Conservation (phyloP, 1,140 invertebrate species). For the Copidosoma floridanum region DNA sequence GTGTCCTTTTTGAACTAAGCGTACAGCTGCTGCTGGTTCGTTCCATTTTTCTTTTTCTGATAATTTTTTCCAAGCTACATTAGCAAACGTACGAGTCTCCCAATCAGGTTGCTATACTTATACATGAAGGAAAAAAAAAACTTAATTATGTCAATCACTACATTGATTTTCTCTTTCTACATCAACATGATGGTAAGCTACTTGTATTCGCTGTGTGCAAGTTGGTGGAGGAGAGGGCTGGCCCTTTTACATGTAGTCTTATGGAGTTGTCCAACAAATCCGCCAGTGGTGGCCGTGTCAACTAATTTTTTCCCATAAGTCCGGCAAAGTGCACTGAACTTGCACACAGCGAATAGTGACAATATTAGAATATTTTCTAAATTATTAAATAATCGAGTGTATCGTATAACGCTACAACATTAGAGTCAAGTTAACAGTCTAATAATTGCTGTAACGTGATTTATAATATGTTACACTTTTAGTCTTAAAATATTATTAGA, state of each 20-base stretch:
- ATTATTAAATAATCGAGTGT: no score
- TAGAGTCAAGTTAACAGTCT: no score
- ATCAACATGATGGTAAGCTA: slow-evolving; percentile 35
- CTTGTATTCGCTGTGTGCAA: slow-evolving; percentile 39
- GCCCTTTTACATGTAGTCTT: no score
- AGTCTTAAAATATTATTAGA: no score
- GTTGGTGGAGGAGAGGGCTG: no score
- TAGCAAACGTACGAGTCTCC: slow-evolving; percentile 16
- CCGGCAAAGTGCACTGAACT: slow-evolving; percentile 44
- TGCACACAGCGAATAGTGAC: slow-evolving; percentile 45
- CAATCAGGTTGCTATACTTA: slow-evolving; percentile 19
- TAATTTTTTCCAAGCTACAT: slow-evolving; percentile 15
- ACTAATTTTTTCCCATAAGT: slow-evolving; percentile 43
- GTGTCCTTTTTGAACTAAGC: slow-evolving; percentile 16
- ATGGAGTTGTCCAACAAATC: no score
- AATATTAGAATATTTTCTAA: no score
- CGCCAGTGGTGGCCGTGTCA: no score
- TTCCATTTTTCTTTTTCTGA: slow-evolving; percentile 24
- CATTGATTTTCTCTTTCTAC: slow-evolving; percentile 36
- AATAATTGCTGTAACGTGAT: no score
- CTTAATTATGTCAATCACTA: slow-evolving; percentile 17
- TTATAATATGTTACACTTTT: no score
- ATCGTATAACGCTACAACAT: no score
- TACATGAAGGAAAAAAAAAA: slow-evolving; percentile 42
- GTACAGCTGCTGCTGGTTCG: slow-evolving; percentile 16